Conservation (phyloP, 2,113 vertebrate species). For the Dendropsophus ebraccatus region DNA sequence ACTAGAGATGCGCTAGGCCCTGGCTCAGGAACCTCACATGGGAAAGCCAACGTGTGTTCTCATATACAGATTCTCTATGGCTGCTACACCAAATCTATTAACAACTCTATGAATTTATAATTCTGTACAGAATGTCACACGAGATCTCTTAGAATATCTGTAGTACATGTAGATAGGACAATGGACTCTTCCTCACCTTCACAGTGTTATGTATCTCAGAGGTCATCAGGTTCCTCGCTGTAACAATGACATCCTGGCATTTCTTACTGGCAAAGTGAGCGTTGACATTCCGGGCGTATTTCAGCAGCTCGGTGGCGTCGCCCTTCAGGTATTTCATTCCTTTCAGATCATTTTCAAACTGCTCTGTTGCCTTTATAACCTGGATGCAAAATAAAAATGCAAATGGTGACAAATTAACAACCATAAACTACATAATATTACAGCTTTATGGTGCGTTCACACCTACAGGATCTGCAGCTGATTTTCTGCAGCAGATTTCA, state of each 20-base stretch:
- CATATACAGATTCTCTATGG: no score
- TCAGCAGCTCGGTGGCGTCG: conserved; percentile 85
- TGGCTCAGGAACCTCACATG: no score
- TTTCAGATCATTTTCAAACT: conserved; percentile 88
- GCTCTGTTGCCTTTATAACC: conserved; percentile 91
- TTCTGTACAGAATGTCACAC: no score
- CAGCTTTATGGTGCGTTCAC: no score
- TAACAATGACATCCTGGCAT: conserved; percentile 92
- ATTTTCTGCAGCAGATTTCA: no score
- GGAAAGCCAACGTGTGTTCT: no score
- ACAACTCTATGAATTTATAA: no score
- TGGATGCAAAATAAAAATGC: conserved; percentile 60
- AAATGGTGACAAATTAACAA: background rate
- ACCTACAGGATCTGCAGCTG: no score
- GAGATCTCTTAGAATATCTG: background rate
- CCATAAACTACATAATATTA: background rate
- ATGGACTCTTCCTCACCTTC: conserved; percentile 74
- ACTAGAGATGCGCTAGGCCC: no score
- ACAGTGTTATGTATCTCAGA: conserved; percentile 96
- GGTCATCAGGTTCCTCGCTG: conserved; percentile 92
- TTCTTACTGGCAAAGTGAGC: conserved; percentile 96
- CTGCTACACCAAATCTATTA: no score
- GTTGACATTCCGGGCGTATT: conserved; percentile 89
- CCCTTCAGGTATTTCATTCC: conserved; percentile 83
- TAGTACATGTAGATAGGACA: background rate